A percentile compares a stretch with the other conserved stretches of the same genome.
These are phyloP conservation scores for Laupala kohalensis DNA, from an alignment of 1,140 invertebrate genomes.

Conservation along the genomic window DNA sequence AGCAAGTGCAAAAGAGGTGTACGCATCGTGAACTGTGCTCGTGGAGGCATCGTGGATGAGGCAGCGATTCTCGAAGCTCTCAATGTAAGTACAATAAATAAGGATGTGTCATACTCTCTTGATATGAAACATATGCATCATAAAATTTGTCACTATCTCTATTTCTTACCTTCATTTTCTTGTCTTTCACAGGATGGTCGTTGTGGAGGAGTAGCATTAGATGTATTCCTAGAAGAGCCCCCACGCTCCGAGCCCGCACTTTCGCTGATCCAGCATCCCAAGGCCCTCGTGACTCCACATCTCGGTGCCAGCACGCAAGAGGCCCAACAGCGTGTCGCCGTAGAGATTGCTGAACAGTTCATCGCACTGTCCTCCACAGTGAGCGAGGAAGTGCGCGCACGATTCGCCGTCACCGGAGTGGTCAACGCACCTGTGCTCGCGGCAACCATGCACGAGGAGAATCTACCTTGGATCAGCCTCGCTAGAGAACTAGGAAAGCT, in stretches of 20 bases:
- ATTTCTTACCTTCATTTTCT: background rate
- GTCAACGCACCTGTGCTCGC: constrained; percentile 45
- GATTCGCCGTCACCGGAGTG: constrained; percentile 31
- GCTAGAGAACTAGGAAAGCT: constrained; percentile 35
- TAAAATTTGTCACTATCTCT: too few relatives aligned
- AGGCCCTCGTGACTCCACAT: constrained; percentile 88
- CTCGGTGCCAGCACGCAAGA: constrained; percentile 86
- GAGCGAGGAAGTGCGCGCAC: constrained; percentile 18
- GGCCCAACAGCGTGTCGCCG: constrained; percentile 81
- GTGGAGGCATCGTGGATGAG: constrained; percentile 88
- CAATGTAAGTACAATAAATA: constrained; percentile 27
- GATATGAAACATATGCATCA: too few relatives aligned
- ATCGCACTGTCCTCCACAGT: constrained; percentile 50
- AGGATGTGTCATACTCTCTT: too few relatives aligned
- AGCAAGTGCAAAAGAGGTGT: constrained; percentile 78
- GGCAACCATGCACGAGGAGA: constrained; percentile 33
- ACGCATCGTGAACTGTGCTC: constrained; percentile 83
- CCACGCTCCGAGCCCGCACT: constrained; percentile 54
- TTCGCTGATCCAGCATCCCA: constrained; percentile 60
- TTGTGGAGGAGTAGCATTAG: constrained; percentile 82
- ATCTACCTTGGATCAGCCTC: constrained; percentile 43
- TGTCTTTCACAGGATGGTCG: constrained; percentile 39
- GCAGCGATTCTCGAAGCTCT: constrained; percentile 55
- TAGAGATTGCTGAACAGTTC: constrained; percentile 90
- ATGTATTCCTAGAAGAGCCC: constrained; percentile 83